phyloP scores from a whole-genome alignment of 2,797 vertebrate genomes.

The Rhincodon typus region DNA sequence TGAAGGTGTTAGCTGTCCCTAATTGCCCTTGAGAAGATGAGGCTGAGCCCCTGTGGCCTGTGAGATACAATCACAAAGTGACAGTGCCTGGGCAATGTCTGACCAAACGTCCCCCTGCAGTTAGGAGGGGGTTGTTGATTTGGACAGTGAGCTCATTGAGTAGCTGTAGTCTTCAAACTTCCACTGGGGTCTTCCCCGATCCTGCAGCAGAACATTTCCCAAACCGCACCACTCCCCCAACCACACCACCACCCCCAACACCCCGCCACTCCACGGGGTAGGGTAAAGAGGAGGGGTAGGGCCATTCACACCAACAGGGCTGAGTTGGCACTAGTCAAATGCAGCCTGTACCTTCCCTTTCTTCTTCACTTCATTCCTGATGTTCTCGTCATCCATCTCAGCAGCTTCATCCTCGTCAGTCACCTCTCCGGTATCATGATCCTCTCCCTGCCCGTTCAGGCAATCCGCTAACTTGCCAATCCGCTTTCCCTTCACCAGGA shows the following conservation, averaged over 20 bases:
- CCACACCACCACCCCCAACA: too few species aligned
- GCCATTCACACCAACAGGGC: background rate
- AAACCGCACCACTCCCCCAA: background rate
- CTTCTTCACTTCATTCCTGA: constrained; percentile 55
- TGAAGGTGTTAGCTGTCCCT: background rate
- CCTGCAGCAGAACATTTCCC: background rate
- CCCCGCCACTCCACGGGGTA: too few species aligned
- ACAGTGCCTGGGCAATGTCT: background rate
- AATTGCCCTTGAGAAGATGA: background rate
- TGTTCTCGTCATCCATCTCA: constrained; percentile 61
- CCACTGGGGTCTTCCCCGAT: background rate
- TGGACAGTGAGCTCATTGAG: too few species aligned
- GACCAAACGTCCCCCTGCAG: too few species aligned
- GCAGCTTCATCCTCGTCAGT: constrained; percentile 64
- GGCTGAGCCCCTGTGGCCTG: background rate
- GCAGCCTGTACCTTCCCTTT: constrained; percentile 54
- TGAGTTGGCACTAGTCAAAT: background rate
- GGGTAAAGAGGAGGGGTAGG: background rate
- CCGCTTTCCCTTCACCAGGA: constrained; percentile 86
- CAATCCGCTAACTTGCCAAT: constrained; percentile 66
- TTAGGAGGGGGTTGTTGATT: too few species aligned
- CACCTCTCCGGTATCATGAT: constrained; percentile 57
- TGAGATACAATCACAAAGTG: too few species aligned
- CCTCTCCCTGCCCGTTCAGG: constrained; percentile 57
- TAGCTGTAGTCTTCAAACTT: fast-evolving